Conservation (phyloP, 2,113 vertebrate species). For the Microcebus griseorufus region DNA sequence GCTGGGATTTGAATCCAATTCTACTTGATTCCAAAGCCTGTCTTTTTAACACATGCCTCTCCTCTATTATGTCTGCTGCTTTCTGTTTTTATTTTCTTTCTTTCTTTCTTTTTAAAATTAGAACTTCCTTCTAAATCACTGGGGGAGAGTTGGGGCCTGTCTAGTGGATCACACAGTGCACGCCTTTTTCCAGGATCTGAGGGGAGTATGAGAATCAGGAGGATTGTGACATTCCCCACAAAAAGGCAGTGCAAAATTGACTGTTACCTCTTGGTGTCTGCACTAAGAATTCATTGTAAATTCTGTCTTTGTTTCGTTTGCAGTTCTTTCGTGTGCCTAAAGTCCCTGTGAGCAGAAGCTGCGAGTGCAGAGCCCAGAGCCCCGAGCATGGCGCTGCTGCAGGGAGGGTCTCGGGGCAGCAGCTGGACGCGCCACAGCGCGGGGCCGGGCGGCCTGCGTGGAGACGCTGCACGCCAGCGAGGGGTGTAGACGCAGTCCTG, state of each 20-base stretch:
- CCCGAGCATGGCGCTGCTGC: fast-evolving
- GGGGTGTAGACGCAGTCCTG: not conserved
- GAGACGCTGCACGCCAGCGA: fast-evolving
- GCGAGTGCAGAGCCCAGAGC: not conserved
- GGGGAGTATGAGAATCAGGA: not conserved
- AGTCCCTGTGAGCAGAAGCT: not conserved
- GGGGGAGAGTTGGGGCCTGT: not conserved
- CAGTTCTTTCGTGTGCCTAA: not conserved
- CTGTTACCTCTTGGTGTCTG: not conserved
- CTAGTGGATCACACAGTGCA: not conserved
- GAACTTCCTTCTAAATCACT: not conserved
- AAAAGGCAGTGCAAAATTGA: not conserved
- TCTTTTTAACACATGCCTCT: not conserved
- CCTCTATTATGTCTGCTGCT: not conserved
- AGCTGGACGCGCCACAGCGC: not conserved
- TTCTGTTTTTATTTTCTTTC: not conserved
- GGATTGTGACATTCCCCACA: not conserved
- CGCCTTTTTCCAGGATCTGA: not conserved
- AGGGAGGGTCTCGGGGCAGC: not conserved
- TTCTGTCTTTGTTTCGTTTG: not conserved
- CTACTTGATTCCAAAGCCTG: not conserved
- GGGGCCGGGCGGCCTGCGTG: not conserved
- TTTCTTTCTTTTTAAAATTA: not conserved
- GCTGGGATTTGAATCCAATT: not conserved
- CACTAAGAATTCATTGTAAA: not conserved